phyloP scores from a whole-genome alignment of 2,888 invertebrate species.

The Amblyjoppa fuscipennis region DNA sequence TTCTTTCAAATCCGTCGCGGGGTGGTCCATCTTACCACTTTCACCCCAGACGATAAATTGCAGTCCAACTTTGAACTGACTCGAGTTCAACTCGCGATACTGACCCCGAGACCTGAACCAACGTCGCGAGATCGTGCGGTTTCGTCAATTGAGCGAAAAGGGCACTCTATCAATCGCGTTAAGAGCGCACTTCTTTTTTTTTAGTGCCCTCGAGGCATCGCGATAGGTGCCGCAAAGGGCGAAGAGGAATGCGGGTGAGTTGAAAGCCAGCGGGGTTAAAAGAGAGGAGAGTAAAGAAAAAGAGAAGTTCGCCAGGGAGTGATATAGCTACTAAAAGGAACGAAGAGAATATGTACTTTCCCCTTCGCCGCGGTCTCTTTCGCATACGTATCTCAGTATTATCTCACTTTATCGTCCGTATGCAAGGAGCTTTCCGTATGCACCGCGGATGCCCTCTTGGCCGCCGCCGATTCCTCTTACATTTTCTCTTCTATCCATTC shows the following conservation, averaged over 20 bases:
- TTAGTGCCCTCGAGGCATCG: constrained; percentile 56
- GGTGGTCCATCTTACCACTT: too few species aligned
- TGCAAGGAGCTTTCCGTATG: constrained; percentile 63
- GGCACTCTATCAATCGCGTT: constrained; percentile 39
- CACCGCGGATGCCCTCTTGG: constrained; percentile 42
- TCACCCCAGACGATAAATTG: background rate
- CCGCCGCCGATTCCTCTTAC: constrained; percentile 56
- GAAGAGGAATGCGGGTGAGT: constrained; percentile 46
- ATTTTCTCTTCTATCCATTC: constrained; percentile 26
- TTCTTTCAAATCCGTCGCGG: background rate
- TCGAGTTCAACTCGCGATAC: background rate
- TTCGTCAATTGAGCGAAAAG: constrained; percentile 46
- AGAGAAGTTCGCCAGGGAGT: constrained; percentile 40
- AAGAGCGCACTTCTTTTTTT: constrained; percentile 46
- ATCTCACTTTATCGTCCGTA: constrained; percentile 67
- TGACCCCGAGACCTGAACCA: background rate
- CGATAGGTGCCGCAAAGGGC: constrained; percentile 19
- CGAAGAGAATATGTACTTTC: constrained; percentile 53
- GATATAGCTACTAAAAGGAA: constrained; percentile 45
- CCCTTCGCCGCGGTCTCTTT: constrained; percentile 56
- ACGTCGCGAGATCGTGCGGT: constrained; percentile 18
- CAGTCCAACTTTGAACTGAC: background rate
- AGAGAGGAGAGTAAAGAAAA: constrained; percentile 11
- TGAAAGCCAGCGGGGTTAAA: constrained; percentile 25
- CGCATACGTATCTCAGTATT: constrained; percentile 69